Evolutionary conservation across 2,797 vertebrate genomes (phyloP).

Genomic region (Columba guinea): DNA sequence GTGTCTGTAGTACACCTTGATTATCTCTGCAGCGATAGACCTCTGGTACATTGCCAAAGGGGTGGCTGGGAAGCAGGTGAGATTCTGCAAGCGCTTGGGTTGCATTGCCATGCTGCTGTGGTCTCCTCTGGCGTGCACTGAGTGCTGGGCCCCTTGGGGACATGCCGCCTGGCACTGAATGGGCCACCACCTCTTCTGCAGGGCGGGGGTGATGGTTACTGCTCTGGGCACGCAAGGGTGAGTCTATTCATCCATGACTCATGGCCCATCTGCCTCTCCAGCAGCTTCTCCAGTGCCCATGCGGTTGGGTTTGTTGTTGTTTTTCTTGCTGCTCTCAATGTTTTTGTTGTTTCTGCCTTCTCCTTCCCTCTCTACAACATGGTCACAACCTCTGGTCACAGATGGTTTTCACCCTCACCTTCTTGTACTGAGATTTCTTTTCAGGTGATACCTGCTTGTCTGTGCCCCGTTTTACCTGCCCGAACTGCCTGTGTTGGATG

Average conservation of each 20-base stretch:
- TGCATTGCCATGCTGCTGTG: rapidly evolving
- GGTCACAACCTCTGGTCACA: background rate
- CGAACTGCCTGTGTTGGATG: background rate
- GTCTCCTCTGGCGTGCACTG: rapidly evolving
- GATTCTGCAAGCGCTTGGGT: background rate
- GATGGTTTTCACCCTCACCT: background rate
- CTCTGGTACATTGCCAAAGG: background rate
- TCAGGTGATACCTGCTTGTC: background rate
- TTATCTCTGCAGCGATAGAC: background rate
- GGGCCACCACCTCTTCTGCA: background rate
- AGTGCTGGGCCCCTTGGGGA: background rate
- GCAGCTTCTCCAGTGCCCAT: background rate
- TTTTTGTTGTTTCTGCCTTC: background rate
- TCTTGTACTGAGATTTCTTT: background rate
- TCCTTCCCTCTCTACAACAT: background rate
- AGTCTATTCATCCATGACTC: background rate
- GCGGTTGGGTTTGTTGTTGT: background rate
- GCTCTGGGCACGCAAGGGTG: rapidly evolving
- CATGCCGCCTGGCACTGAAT: rapidly evolving
- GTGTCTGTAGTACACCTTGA: background rate
- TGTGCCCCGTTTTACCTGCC: background rate
- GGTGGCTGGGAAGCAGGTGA: background rate
- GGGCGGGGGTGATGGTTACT: background rate
- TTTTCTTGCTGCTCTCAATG: background rate
- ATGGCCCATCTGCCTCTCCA: background rate